Base-by-base conservation (phyloP, 2,888 invertebrate species). In the Nemotelus pantherinus region DNA sequence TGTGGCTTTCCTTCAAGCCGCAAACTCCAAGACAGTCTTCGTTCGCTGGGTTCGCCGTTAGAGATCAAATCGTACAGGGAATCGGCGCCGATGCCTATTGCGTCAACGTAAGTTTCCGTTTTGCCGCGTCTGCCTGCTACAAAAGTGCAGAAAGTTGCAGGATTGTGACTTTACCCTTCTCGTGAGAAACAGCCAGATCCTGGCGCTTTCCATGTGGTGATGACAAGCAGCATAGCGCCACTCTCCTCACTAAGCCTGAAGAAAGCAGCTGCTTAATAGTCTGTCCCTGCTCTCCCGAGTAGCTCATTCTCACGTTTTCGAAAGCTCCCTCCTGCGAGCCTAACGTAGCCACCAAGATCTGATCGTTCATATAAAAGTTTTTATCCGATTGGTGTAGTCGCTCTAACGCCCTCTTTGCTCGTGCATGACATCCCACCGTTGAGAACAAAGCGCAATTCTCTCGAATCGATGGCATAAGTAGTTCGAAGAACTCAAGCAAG, bases 261-360 rank as follows among this genome's bases (percentile, higher is more conserved):
- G 95, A 94, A 82, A 99, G 91, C 77, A 98, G 88, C 85, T 98
- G 98, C 4, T 98, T 91, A 81, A 98, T 98, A 0, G 95, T 95
- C 86, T 98, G 97, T 0, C 98, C 98, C 85, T 98, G 98, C 86
- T 98, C 98, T 0, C 98, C 98, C 0, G 96, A 95, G 87, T 96
- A 98, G 82, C 95, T 97, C 96, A 98, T 97, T 79, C 97, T 91
- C 0, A 98, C 98, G 86, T 98, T 98, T 88, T 99, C 98, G 88
- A 98, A 98, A 0, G 98, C 98, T 1, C 98, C 97, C 87, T 98
- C 98, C 88, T 98, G 98, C 0, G 97, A 98, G 9, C 98, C 97
- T 83, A 93, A 83, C 0, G 92, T 92, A 2, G 92, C 91, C 5
- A 95, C 92, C 96, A 97, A 96, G 25, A 97, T 89, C 82, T 94